phyloP scores from a whole-genome alignment of 2,797 vertebrate species.

The Argyrosomus regius region DNA sequence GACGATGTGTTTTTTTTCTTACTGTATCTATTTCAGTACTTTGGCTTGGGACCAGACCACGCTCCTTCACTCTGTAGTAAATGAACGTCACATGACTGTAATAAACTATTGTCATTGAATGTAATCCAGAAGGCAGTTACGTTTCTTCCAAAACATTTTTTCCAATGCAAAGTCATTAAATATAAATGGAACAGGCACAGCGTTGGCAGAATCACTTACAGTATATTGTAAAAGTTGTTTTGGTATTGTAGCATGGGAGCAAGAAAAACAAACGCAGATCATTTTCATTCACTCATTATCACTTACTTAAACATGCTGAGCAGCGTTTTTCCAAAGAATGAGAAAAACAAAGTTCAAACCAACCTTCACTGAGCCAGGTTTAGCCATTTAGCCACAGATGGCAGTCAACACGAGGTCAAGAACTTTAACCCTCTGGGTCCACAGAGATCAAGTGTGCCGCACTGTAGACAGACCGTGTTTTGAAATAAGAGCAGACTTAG shows the following conservation, averaged over 20 bases:
- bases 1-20: not conserved
- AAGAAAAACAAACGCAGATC: slow-evolving; percentile 16
- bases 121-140: slow-evolving; percentile 26
- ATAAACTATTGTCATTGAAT: slow-evolving; percentile 23
- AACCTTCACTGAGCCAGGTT: slow-evolving; percentile 17
- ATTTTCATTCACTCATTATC: slow-evolving; percentile 39
- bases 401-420: slow-evolving; percentile 61
- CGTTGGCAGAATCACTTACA: slow-evolving; percentile 24
- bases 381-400: slow-evolving; percentile 59
- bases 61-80: slow-evolving; percentile 22
- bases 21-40: slow-evolving; percentile 10
- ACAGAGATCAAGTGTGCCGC: slow-evolving; percentile 55
- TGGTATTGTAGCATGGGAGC: slow-evolving; percentile 8
- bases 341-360: slow-evolving; percentile 33
- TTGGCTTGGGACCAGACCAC: not conserved
- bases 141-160: slow-evolving; percentile 37
- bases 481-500: slow-evolving; percentile 65
- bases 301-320: slow-evolving; percentile 27
- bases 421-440: slow-evolving; percentile 63
- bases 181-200: slow-evolving; percentile 28
- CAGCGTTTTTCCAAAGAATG: slow-evolving; percentile 29
- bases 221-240: slow-evolving; percentile 32
- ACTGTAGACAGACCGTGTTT: slow-evolving; percentile 63
- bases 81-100: slow-evolving; percentile 20
- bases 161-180: slow-evolving; percentile 30